phyloP scores from a whole-genome alignment of 2,888 invertebrate species.

The Drosophila maculinotata region DNA sequence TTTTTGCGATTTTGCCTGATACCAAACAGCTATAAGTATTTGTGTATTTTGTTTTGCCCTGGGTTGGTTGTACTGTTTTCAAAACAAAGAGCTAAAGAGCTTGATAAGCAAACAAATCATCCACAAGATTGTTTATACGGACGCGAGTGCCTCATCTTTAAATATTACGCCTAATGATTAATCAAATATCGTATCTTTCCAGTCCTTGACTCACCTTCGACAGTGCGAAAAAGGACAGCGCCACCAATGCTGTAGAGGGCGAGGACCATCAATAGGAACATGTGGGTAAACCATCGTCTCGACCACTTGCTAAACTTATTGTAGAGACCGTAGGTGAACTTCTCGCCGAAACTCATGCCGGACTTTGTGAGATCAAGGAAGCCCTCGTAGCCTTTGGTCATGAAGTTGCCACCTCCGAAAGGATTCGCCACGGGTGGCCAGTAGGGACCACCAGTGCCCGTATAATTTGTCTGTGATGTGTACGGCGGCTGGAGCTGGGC shows the following conservation, averaged over 20 bases:
- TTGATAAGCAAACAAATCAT: constrained; percentile 66
- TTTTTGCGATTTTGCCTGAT: constrained; percentile 28
- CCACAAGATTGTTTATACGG: constrained; percentile 30
- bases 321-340: constrained; percentile 92
- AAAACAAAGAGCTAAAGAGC: constrained; percentile 61
- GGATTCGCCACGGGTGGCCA: constrained; percentile 84
- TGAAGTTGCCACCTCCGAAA: constrained; percentile 90
- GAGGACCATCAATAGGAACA: constrained; percentile 92
- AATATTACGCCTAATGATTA: too few relatives aligned
- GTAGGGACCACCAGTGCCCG: constrained; percentile 75
- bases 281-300: constrained; percentile 94
- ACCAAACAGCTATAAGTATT: constrained; percentile 16
- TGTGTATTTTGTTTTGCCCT: constrained; percentile 50
- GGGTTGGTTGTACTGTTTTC: constrained; percentile 37
- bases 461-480: constrained; percentile 76
- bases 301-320: constrained; percentile 91
- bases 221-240: constrained; percentile 90
- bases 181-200: too few relatives aligned
- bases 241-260: constrained; percentile 92
- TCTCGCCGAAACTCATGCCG: constrained; percentile 93
- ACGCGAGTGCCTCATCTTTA: too few relatives aligned
- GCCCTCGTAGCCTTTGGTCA: constrained; percentile 92
- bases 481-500: constrained; percentile 66
- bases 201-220: constrained; percentile 89
- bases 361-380: constrained; percentile 92